phyloP scores from a whole-genome alignment of 2,113 vertebrate genomes.

The Capra hircus region DNA sequence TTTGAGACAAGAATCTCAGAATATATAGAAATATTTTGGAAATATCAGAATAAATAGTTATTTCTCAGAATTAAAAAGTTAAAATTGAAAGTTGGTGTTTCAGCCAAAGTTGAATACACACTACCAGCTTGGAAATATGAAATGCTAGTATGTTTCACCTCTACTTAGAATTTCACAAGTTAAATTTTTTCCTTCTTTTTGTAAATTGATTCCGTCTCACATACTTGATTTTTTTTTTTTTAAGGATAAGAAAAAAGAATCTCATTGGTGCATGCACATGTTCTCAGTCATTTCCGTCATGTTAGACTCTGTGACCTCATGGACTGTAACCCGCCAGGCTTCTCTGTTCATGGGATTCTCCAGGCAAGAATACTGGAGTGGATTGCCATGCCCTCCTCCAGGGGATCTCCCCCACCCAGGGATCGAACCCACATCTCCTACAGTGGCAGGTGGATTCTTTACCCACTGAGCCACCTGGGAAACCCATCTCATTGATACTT shows the following conservation, averaged over 20 bases:
- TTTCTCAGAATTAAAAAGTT: not conserved
- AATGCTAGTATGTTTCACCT: not conserved
- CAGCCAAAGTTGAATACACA: not conserved
- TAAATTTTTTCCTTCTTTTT: not conserved
- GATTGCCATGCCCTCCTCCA: not conserved
- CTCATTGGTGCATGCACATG: not conserved
- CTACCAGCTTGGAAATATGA: not conserved
- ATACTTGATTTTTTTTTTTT: not conserved
- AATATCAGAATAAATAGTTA: not conserved
- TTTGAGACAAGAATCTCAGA: not conserved
- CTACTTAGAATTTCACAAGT: not conserved
- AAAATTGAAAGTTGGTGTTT: not conserved
- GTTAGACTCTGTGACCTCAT: not conserved
- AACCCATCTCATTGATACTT: not conserved
- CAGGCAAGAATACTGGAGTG: not conserved
- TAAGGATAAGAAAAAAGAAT: not conserved
- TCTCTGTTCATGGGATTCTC: not conserved
- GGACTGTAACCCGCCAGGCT: not conserved
- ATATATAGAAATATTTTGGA: not conserved
- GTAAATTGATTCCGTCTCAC: not conserved
- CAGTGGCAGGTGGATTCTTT: not conserved
- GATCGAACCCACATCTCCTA: not conserved
- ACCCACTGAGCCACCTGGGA: not conserved
- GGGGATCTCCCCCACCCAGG: not conserved
- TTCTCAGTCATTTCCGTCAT: not conserved